Evolutionary conservation across 2,113 vertebrate species (phyloP), one percentile per base, ranked within the genome.

Genomic region (Bubo bubo): DNA sequence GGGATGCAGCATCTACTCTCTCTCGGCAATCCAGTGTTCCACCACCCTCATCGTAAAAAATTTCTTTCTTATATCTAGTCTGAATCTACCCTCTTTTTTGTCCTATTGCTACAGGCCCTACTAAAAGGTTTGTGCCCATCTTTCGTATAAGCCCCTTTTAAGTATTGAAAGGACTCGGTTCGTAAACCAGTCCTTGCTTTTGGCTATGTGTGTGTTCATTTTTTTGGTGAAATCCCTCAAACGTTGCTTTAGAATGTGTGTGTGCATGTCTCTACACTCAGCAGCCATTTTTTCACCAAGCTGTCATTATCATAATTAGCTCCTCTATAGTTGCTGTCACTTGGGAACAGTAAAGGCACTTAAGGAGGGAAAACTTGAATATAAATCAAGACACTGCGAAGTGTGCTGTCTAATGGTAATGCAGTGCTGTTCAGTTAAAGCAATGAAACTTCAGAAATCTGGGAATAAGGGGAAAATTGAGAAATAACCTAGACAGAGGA

Each of bases 81-180:
- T 47, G 9, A 73, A 37, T 32, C 8, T 39, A 23, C 8, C 1
- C 2, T 43, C 14, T 22, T 67, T 67, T 52, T 59, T 41, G 30
- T 64, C 43, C 3, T 49, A 3, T 30, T 5, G 2, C 26, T 21
- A 20, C 7, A 53, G 59, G 3, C 10, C 6, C 26, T 80, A 3
- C 3, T 64, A 34, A 79, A 84, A 20, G 4, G 1, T 35, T 47
- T 75, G 10, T 59, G 5, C 34, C 18, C 8, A 18, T 68, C 18
- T 20, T 17, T 52, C 14, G 49, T 72, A 6, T 20, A 55, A 49
- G 16, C 11, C 7, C 27, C 6, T 17, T 50, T 66, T 49, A 30
- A 0, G 0, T n/a, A 43, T 14, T 55, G 39, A 15, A 8, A 8
- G 6, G 15, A 45, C 43, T 45, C 43, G 8, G 1, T 49, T 79